Evolutionary conservation across 2,797 vertebrate genomes (phyloP), one percentile per base, ranked within the genome.

Genomic region (Muscicapa comitata): DNA sequence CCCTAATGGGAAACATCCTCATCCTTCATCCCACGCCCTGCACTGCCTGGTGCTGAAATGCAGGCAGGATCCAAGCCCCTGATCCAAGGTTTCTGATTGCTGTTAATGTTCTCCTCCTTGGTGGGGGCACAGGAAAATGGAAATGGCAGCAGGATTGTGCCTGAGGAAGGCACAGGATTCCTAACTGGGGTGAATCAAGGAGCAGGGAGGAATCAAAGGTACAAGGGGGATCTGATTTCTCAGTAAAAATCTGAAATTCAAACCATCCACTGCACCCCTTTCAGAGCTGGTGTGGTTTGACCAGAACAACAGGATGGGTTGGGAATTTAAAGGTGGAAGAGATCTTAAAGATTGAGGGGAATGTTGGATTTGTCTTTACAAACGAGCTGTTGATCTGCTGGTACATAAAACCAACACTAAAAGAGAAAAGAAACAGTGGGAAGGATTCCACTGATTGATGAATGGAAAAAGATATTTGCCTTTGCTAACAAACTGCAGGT

Each of bases 1-100:
- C 92, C 51, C 86, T 96, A 80, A 89, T 94, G 50, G 68, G 88
- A 94, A 94, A 86, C 92, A 93, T 93, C 94, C 89, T 80, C 75
- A 7, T 61, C 15, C 21, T 63, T 33, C 61, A 57, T 33, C 24
- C 53, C 25, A 2, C 37, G 31, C 42, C 80, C 80, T 47, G 71
- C 29, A 0, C 88, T 37, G 9, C 5, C 66, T 26, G 51, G 4
- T 31, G 91, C 20, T 94, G 93, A 93, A 84, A 93, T 21, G 50
- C 25, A 48, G 91, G 75, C 28, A 16, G 54, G 62, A 40, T 86
- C 81, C 67, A 12, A 87, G 47, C 24, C 68, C 53, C 67, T 2
- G 59, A 21, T 58, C 84, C 59, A 47, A 91, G 58, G 4, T 29
- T 28, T 24, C 40, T 68, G 51, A 42, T 63, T 75, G 54, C 80